phyloP scores from a whole-genome alignment of 2,888 invertebrate genomes.

The Dyspetes luteomarginatus region DNA sequence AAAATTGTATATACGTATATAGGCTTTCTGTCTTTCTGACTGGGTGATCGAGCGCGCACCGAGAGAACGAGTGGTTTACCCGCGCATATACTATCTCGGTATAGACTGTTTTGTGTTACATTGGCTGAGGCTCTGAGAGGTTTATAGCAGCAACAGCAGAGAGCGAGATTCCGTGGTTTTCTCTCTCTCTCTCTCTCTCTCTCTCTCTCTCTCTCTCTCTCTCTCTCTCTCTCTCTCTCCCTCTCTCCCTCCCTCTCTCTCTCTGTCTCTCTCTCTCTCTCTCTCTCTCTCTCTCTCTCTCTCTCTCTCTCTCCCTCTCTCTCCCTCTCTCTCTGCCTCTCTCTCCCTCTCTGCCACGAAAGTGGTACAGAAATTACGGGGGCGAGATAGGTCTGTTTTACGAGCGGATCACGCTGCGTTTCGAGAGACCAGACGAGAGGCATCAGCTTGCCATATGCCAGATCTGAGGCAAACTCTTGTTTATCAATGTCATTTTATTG shows the following conservation, averaged over 20 bases:
- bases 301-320: too few relatives aligned
- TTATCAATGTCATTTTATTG: not conserved
- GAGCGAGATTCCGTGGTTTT: not conserved
- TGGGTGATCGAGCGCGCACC: conserved; percentile 41
- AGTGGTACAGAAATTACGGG: conserved; percentile 23
- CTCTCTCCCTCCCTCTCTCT: too few relatives aligned
- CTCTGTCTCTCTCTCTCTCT: too few relatives aligned
- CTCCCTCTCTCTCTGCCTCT: too few relatives aligned
- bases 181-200: too few relatives aligned
- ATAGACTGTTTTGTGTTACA: conserved; percentile 15
- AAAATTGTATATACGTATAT: conserved; percentile 1
- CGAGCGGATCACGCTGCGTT: conserved; percentile 39
- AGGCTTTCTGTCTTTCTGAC: conserved; percentile 45
- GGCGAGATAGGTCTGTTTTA: conserved; percentile 37
- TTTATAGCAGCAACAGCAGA: not conserved
- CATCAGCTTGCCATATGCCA: too few relatives aligned
- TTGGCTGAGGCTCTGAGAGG: not conserved
- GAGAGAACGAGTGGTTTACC: not conserved
- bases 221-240: too few relatives aligned
- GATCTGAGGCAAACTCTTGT: not conserved
- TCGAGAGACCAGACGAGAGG: not conserved
- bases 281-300: too few relatives aligned
- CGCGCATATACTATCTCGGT: conserved; percentile 17
- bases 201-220: too few relatives aligned
- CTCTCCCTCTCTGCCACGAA: too few relatives aligned